Evolutionary conservation across 2,888 invertebrate species (phyloP), one percentile per base, ranked within the genome.

Genomic region (Machimus atricapillus): DNA sequence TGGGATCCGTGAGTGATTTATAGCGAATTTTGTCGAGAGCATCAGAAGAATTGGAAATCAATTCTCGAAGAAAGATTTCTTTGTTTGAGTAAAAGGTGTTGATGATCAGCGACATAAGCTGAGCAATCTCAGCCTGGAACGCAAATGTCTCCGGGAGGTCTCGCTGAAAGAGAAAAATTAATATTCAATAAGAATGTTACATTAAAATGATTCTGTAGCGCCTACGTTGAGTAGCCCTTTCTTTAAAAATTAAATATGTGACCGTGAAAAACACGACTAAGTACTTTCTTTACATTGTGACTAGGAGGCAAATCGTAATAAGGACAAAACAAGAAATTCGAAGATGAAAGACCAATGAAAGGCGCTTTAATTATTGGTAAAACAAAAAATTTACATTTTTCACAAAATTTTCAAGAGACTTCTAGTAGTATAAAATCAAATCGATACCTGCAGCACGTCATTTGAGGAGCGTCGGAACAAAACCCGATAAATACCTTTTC

Each of bases 81-180:
- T 99, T 99, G 95, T 99, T 99, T 0, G 98, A 98, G 93, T 99
- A 99, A 94, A 99, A 99, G 87, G 99, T 99, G 95, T 99, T 99
- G 96, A 99, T 99, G 95, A 99, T 99, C 93, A 99, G 94, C 90
- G 98, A 98, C 99, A 99, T 99, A 93, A 99, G 95, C 95, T 98
- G 98, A 92, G 99, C 99, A 93, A 99, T 99, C 94, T 99, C 99
- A 91, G 99, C 99, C 95, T 99, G 99, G 94, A 99, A 99, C 93
- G 99, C 99, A 94, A 99, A 99, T 93, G 99, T 99, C 94, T 99
- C 99, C 89, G 96, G 96, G 91, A 96, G 96, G 91, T 97, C 97
- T 90, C 97, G 97, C 95, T 96, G 91, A 9, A 93, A 92, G 88
- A 89, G 23, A 8, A 19, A 66, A 27, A 27, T 40, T 9, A 27